A percentile compares a stretch with the other conserved stretches of the same genome.
Conservation (phyloP, 2,888 invertebrate genomes). For the Drosophila sordidula region DNA sequence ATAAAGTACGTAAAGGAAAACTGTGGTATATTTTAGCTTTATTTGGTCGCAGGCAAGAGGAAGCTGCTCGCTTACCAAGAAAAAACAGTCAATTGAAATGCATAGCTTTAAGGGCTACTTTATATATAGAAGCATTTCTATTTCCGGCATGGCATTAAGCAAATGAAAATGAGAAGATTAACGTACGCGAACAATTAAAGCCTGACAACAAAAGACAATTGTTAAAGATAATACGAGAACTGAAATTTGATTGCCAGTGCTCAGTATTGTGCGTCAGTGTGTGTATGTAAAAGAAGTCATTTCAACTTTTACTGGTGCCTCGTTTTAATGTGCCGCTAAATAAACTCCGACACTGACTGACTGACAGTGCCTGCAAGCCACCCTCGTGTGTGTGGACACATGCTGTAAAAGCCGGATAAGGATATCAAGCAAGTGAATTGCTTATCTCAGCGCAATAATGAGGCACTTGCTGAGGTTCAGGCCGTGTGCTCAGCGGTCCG, state of each 20-base stretch:
- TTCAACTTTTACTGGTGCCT: conserved; percentile 56
- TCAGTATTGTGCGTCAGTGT: conserved; percentile 7
- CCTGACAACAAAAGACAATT: conserved; percentile 30
- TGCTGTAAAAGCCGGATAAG: conserved; percentile 57
- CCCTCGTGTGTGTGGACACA: conserved; percentile 10
- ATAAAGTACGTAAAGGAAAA: conserved; percentile 1
- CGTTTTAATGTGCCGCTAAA: conserved; percentile 57
- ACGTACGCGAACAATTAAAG: conserved; percentile 43
- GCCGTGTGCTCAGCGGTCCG: conserved; percentile 18
- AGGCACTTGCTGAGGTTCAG: conserved; percentile 44
- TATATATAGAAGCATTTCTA: background rate
- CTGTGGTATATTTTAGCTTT: conserved; percentile 7
- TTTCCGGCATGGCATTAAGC: conserved; percentile 35
- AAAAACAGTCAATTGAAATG: conserved; percentile 9
- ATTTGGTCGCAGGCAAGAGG: conserved; percentile 4
- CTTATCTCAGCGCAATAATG: conserved; percentile 74
- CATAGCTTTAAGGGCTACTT: conserved; percentile 5
- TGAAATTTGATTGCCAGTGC: conserved; percentile 27
- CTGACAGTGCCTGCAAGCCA: conserved; percentile 17
- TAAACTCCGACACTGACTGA: conserved; percentile 51
- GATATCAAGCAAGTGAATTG: conserved; percentile 73
- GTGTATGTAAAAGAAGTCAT: conserved; percentile 53
- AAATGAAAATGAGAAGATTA: conserved; percentile 40
- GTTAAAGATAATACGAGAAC: conserved; percentile 27
- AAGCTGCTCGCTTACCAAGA: conserved; percentile 3